Evolutionary conservation across 2,113 vertebrate genomes (phyloP), one percentile per base, ranked within the genome.

Genomic region (Zosterops japonicus): DNA sequence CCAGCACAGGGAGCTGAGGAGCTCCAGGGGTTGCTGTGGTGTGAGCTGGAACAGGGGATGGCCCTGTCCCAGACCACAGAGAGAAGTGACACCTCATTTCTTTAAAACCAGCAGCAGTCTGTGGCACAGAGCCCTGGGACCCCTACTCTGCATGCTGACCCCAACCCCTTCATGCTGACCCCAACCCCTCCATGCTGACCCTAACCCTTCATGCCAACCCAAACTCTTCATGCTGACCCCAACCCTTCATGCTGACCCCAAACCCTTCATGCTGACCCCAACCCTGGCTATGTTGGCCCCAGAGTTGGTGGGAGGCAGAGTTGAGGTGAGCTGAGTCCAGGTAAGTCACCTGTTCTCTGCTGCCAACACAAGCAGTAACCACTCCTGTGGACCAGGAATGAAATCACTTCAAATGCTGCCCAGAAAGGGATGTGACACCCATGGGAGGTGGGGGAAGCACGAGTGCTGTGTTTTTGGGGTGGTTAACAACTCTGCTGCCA

Each of bases 1-100:
- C 39, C 33, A 49, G 29, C 46, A 47, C 60, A 44, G 27, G 50
- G n/a, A 83, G 29, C 17, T 31, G 59, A n/a, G 59, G 21, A 28
- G 71, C 19, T 80, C n/a, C n/a, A 29, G 67, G n/a, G 19, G 4
- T 13, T 42, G 23, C n/a, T 59, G 46, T 0, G 3, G 19, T 6
- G 2, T 61, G 60, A 74, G 41, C 0, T 5, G 14, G 36, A 53
- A 16, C 56, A 81, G 46, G 55, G 55, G 15, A 28, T 35, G 56
- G 9, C 6, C 8, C 39, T 36, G n/a, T 60, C 55, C 47, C 25
- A 78, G n/a, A 13, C 25, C 31, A n/a, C 0, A 5, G 2, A 64
- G 35, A 72, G 44, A 14, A 46, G 35, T 15, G 69, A 8, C 22
- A 36, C 17, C 60, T 0, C 0, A 14, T 18, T 49, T 1, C 41